These are phyloP conservation scores for Halcyon leucocephala DNA, from an alignment of 2,797 vertebrate species.

Conservation along the genomic window DNA sequence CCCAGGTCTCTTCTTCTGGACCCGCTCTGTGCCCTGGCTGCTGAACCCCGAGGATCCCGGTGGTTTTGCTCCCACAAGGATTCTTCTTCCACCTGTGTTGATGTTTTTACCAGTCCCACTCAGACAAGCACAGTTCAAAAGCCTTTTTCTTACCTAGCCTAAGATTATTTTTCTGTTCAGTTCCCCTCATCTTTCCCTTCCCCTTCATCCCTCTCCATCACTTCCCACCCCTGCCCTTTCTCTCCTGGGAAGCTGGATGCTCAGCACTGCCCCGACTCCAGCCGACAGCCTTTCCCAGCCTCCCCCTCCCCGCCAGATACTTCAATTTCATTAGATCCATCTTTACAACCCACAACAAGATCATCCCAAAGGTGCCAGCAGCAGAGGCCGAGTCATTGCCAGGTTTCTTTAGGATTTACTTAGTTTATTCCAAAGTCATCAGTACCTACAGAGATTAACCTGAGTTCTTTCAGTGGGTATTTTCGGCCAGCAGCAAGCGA, in stretches of 20 bases:
- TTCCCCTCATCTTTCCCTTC: background rate
- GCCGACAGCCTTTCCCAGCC: background rate
- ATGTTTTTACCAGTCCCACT: background rate
- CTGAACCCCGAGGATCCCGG: accelerated
- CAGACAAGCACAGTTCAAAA: background rate
- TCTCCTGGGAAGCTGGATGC: background rate
- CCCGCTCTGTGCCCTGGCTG: background rate
- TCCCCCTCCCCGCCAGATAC: background rate
- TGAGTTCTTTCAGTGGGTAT: background rate
- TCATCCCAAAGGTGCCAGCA: background rate
- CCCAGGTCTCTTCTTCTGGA: background rate
- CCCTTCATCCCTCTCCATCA: background rate
- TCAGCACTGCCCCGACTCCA: accelerated
- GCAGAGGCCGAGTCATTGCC: background rate
- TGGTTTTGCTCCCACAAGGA: accelerated
- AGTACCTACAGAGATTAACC: background rate
- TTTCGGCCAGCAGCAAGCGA: accelerated
- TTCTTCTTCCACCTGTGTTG: background rate
- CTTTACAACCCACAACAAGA: background rate
- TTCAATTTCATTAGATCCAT: background rate
- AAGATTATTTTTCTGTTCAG: background rate
- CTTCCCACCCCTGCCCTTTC: background rate
- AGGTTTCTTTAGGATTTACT: background rate
- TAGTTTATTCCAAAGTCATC: background rate
- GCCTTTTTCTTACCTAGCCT: background rate